Conservation (phyloP, 2,797 vertebrate species). For the Pangasius djambal region DNA sequence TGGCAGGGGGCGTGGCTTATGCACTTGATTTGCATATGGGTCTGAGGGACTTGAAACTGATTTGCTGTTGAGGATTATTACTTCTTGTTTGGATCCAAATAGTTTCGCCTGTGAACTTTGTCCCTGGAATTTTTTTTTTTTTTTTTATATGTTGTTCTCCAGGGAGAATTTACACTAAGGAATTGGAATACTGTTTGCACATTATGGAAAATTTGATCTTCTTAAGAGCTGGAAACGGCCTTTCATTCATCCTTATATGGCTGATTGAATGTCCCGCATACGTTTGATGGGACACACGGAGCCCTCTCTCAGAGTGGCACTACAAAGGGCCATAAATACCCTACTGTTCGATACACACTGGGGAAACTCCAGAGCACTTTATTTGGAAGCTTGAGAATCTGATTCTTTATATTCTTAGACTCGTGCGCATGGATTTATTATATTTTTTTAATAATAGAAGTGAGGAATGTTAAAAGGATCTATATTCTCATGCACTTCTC, state of each 20-base stretch:
- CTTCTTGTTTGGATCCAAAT: slow-evolving; percentile 27
- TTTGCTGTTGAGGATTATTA: background rate
- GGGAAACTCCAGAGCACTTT: slow-evolving; percentile 16
- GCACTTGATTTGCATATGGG: background rate
- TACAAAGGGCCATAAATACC: slow-evolving; percentile 13
- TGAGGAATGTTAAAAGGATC: background rate
- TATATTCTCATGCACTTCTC: background rate
- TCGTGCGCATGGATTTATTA: background rate
- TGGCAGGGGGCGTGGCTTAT: background rate
- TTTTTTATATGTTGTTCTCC: slow-evolving; percentile 39
- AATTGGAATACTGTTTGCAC: slow-evolving; percentile 47
- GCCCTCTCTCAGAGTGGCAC: background rate
- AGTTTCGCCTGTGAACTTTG: background rate
- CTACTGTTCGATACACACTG: slow-evolving; percentile 11
- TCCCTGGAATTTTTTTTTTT: slow-evolving; percentile 34
- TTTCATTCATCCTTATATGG: slow-evolving; percentile 59
- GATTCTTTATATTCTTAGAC: background rate
- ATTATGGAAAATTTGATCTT: slow-evolving; percentile 36
- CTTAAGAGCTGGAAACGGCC: slow-evolving; percentile 37
- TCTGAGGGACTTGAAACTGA: background rate
- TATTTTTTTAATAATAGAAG: background rate
- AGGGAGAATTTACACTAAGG: slow-evolving; percentile 59
- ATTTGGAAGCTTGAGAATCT: slow-evolving; percentile 38
- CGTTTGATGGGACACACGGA: background rate
- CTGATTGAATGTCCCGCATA: slow-evolving; percentile 34